These are phyloP conservation scores for Oligia fasciuncula DNA, from an alignment of 2,888 invertebrate species.

Conservation along the genomic window DNA sequence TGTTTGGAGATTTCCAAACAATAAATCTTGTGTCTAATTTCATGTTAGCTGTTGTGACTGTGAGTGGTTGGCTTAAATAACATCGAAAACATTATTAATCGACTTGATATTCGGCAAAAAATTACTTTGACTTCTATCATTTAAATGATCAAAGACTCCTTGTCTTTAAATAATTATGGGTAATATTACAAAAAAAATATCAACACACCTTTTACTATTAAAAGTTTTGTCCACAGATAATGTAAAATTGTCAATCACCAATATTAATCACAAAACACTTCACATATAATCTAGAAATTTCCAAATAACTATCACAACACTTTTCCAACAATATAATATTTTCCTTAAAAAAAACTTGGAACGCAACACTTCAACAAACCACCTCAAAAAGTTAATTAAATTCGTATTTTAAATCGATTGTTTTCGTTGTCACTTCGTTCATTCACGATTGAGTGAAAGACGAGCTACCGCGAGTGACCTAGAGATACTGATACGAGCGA, in stretches of 20 bases:
- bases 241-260: slow-evolving; percentile 13
- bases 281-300: background rate
- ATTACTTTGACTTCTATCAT: background rate
- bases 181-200: background rate
- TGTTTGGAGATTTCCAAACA: slow-evolving; percentile 3
- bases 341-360: background rate
- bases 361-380: slow-evolving; percentile 17
- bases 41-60: slow-evolving; percentile 3
- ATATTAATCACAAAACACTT: slow-evolving; percentile 31
- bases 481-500: slow-evolving; percentile 79
- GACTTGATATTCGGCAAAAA: background rate
- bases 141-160: too few species aligned
- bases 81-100: background rate
- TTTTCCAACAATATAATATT: slow-evolving; percentile 18
- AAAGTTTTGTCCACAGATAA: background rate
- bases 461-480: slow-evolving; percentile 79
- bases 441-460: slow-evolving; percentile 58
- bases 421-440: slow-evolving; percentile 56
- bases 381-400: slow-evolving; percentile 8
- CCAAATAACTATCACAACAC: background rate
- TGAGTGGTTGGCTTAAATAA: background rate
- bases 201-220: slow-evolving; percentile 22
- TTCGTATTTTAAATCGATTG: slow-evolving; percentile 35
- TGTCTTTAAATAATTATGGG: too few species aligned
- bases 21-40: slow-evolving; percentile 18